Evolutionary conservation across 2,888 invertebrate species (phyloP), one percentile per base, ranked within the genome.

Genomic region (Epiblema foenella): DNA sequence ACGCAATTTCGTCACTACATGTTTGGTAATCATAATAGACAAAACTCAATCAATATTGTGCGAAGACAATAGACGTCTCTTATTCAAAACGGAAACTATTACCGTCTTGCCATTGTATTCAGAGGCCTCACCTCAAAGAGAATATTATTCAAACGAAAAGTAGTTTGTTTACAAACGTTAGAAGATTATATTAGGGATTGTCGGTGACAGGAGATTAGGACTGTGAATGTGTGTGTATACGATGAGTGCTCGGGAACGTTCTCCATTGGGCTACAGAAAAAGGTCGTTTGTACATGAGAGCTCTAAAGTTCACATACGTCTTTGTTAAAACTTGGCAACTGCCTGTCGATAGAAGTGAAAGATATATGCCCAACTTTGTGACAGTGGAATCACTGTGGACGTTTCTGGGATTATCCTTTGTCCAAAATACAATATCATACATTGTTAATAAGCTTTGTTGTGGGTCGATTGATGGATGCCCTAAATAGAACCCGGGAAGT

Each of bases 1-100:
- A 64, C 49, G 68, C 64, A 62, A 74, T 74, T 70, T 68, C 73
- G 54, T 66, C 65, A 54, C 80, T 78, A 78, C 80, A 83, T 83
- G 84, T 80, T 68, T 37, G 33, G 83, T 83, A 77, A 83, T 82
- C 81, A 78, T 81, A 79, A 81, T 81, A 88, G 86, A 88, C 86
- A 85, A n/a, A 87, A 86, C 84, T 87, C 88, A 90, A 92, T 93
- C 92, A 91, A 93, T 91, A 92, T 87, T 83, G 86, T 82, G 84
- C 82, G 83, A 84, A 93, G 89, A 93, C 93, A 93, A 93, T 91
- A 82, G 90, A 79, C 87, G 88, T 89, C 87, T 88, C 90, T 88
- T 89, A 90, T 90, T 91, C 88, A 88, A 89, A 92, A 89, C 91
- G 93, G 93, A 93, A 93, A 93, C 93, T 93, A 90, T 93, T 93